These are phyloP conservation scores for Perca fluviatilis DNA, from an alignment of 2,113 vertebrate species.

Conservation along the genomic window DNA sequence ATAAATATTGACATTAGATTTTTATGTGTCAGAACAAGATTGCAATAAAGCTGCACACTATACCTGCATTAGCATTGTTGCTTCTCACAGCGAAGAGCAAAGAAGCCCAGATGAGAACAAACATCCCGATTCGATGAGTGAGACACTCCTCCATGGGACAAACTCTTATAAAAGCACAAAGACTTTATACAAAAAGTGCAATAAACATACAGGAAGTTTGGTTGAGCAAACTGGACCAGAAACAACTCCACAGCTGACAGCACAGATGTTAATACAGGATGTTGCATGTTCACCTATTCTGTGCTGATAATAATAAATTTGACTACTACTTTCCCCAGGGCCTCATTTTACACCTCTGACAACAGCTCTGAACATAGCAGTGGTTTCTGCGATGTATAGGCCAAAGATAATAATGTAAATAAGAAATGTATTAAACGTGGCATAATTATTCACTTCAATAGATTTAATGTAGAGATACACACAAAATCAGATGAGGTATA, in stretches of 20 bases:
- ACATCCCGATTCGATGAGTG: neutral
- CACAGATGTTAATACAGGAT: conserved; percentile 34
- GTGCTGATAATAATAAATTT: conserved; percentile 8
- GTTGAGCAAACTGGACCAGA: conserved; percentile 16
- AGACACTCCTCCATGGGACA: neutral
- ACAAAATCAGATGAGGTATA: neutral
- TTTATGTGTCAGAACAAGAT: neutral
- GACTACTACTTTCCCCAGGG: neutral
- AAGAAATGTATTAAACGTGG: neutral
- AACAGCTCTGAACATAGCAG: neutral
- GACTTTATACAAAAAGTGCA: neutral
- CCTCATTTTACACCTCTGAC: neutral
- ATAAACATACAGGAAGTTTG: conserved; percentile 15
- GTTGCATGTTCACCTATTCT: conserved; percentile 6
- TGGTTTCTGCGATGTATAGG: neutral
- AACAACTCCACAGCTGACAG: neutral
- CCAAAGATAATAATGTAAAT: neutral
- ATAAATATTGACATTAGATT: neutral
- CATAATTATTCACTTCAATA: neutral
- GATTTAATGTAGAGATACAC: neutral
- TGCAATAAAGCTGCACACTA: neutral
- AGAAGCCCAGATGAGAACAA: neutral
- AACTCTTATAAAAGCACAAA: neutral
- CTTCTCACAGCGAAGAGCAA: conserved; percentile 1
- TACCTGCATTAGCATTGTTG: neutral